Conservation (phyloP, 2,888 invertebrate genomes). For the Tipula helvola region DNA sequence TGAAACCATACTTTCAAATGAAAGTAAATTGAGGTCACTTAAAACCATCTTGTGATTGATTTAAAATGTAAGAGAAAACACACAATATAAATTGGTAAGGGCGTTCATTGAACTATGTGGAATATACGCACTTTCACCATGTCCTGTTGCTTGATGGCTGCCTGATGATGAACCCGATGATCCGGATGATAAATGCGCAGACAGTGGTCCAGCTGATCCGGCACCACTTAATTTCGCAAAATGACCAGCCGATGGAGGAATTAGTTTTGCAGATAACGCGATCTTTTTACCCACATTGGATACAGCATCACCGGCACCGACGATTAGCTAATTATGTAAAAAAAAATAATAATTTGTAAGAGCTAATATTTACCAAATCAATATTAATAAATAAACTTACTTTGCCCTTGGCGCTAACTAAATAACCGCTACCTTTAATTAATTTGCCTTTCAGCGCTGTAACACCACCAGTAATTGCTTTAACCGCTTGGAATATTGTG, state of each 20-base stretch:
- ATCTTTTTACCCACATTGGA: constrained; percentile 67
- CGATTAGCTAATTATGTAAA: constrained; percentile 42
- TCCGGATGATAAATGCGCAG: constrained; percentile 11
- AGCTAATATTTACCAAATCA: neutral
- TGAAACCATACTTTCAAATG: constrained; percentile 9
- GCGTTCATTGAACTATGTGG: constrained; percentile 4
- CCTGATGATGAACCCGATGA: constrained; percentile 8
- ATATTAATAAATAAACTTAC: constrained; percentile 15
- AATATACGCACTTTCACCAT: constrained; percentile 27
- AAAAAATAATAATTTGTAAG: neutral
- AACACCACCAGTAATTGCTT: constrained; percentile 77
- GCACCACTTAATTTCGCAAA: constrained; percentile 12
- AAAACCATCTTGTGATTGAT: neutral
- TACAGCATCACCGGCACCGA: constrained; percentile 66
- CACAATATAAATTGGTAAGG: neutral
- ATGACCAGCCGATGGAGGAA: constrained; percentile 30
- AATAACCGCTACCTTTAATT: constrained; percentile 68
- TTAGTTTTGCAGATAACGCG: constrained; percentile 58
- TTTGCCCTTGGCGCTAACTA: constrained; percentile 49
- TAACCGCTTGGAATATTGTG: constrained; percentile 75
- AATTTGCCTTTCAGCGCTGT: constrained; percentile 79
- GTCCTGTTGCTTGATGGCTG: constrained; percentile 17
- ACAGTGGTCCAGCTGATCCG: constrained; percentile 10
- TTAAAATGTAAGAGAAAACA: neutral
- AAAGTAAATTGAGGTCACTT: constrained; percentile 12